Base-by-base conservation (phyloP, 2,113 vertebrate genomes). In the Porphyrio hochstetteri region DNA sequence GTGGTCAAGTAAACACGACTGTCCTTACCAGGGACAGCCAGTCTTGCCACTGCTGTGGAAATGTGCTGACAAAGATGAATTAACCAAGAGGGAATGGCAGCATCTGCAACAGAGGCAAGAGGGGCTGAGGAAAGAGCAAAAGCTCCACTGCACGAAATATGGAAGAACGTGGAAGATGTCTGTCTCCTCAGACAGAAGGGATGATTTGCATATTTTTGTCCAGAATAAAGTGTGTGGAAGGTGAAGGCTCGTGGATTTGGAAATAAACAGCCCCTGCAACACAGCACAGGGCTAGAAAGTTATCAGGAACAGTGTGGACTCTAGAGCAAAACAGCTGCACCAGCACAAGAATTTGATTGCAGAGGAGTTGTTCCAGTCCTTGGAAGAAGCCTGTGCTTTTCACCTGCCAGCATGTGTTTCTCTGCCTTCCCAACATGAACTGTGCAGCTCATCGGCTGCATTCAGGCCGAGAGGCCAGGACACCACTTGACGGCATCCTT, bases 21-120 rank as follows among this genome's bases (percentile, higher is more conserved):
- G 59, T 70, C 79, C 79, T 31, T 80, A 67, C 35, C 46, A 69
- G 46, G 56, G 68, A 78, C 35, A 3, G 55, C 92, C 53, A 92
- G 61, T 70, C 80, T 85, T 64, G 28, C 90, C 63, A 33, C 88
- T 79, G 68, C 6, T 13, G 67, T 52, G 63, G 79, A 83, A 96
- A 92, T 27, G 44, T 53, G 75, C 69, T 93, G 91, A 88, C 85
- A 88, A 86, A 83, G 82, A 87, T 38, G 88, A 92, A 93, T 61
- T 61, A 94, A 87, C 71, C 29, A 76, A 91, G 65, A 7, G 55
- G 59, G 83, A 95, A 84, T 48, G 76, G 67, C 77, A 89, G 69
- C 61, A 79, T 70, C 55, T 88, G 56, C 64, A 90, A 79, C 3
- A 16, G 60, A 86, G 72, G 64, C 1, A 3, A n/a, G n/a, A n/a